Conservation (phyloP, 92 coral and sea anemone species). For the Heteractis magnifica region DNA sequence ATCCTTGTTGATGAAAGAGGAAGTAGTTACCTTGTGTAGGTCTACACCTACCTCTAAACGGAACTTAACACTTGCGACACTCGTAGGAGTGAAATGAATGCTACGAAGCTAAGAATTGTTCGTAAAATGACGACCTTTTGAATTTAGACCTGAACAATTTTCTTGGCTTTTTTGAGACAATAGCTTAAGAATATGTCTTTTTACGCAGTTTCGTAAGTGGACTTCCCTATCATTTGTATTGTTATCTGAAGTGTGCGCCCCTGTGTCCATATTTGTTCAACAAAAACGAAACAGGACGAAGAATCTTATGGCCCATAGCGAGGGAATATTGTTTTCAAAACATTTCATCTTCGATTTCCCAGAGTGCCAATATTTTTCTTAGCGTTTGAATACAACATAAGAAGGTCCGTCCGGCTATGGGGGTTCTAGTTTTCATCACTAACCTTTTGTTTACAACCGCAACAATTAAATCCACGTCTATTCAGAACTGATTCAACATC, state of each 20-base stretch:
- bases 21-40: neutral
- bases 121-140: too few relatives aligned
- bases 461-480: neutral
- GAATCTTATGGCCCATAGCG: neutral
- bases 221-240: too few relatives aligned
- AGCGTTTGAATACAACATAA: neutral
- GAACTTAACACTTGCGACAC: neutral
- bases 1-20: neutral
- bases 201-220: too few relatives aligned
- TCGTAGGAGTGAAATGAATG: neutral
- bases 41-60: neutral
- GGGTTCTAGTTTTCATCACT: neutral
- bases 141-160: too few relatives aligned
- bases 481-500: neutral
- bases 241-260: too few relatives aligned
- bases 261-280: neutral
- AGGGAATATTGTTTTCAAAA: neutral
- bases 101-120: too few relatives aligned
- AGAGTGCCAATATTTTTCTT: neutral
- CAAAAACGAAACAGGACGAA: neutral
- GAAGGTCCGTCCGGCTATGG: neutral
- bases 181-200: too few relatives aligned
- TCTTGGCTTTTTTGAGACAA: too few relatives aligned
- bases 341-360: neutral
- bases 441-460: neutral